Base-by-base conservation (phyloP, 2,797 vertebrate genomes). In the Tapera naevia region DNA sequence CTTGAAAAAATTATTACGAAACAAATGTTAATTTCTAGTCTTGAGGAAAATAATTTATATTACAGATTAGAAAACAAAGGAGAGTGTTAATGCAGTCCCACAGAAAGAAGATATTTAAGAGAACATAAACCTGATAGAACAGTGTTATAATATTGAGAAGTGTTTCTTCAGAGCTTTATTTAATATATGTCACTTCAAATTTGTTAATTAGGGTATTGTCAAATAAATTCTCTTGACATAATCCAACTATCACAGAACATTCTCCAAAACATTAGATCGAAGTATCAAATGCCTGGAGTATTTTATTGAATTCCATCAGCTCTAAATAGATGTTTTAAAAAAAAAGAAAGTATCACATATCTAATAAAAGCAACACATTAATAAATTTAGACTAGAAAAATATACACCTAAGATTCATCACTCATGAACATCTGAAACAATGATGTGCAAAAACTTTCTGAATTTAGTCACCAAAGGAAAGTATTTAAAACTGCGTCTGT, bases 401-500 rank as follows among this genome's bases (percentile, higher is more conserved):
- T 6, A 66, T 50, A 27, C n/a, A 78, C 18, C 50, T 33, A 73
- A 25, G 32, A 72, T 86, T 83, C 19, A 45, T 57, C 84, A 58
- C 7, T 51, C n/a, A 66, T 35, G 60, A 91, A 25, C 7, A 1
- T 70, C 46, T 82, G 51, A 91, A 96, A 91, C 6, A 41, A 28
- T 60, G 22, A 30, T 41, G 12, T n/a, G 21, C 17, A 71, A 62
- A 83, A 90, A 74, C 84, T 88, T 90, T 87, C 69, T 4, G 7
- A 84, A 76, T 62, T 76, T 50, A 94, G 50, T 32, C 73, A 92
- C 69, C 30, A 80, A 91, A 86, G 5, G 32, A 76, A 81, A 19
- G 4, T n/a, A 70, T 39, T 80, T 88, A 79, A 91, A 92, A 95
- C 82, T 79, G 13, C 64, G 81, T 25, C 32, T 96, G 66, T 72